These are phyloP conservation scores for Apteryx owenii DNA, from an alignment of 2,113 vertebrate genomes.

Conservation along the genomic window DNA sequence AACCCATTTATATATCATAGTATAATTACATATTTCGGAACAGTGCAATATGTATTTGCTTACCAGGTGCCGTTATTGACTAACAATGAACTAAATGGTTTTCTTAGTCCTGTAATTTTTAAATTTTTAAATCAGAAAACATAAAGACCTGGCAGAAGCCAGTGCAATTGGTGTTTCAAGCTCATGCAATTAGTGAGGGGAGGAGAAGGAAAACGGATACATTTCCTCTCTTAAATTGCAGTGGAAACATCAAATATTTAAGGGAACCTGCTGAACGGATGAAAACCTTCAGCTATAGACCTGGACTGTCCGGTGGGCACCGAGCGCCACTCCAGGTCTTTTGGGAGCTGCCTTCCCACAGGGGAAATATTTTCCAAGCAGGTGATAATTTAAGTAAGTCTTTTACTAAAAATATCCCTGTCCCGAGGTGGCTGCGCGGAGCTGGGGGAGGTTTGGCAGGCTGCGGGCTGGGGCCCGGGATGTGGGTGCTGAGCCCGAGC, in stretches of 20 bases:
- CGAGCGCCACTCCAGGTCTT: background rate
- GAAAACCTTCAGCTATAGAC: background rate
- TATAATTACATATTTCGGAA: background rate
- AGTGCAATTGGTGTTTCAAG: background rate
- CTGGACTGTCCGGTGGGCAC: background rate
- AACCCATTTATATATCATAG: background rate
- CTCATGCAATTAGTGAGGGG: background rate
- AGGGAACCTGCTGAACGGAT: background rate
- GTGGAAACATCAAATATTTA: background rate
- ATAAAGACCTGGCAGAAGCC: background rate
- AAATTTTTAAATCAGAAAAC: background rate
- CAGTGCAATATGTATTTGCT: background rate
- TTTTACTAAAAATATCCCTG: too few relatives aligned
- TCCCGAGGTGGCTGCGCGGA: background rate
- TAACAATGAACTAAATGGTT: background rate
- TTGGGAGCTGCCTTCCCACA: rapidly evolving
- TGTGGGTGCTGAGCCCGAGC: too few relatives aligned
- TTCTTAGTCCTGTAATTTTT: background rate
- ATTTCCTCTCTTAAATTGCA: background rate
- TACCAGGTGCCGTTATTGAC: background rate
- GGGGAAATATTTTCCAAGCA: too few relatives aligned
- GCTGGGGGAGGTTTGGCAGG: background rate
- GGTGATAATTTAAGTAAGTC: too few relatives aligned
- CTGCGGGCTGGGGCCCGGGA: too few relatives aligned
- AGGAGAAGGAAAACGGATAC: background rate